Conservation (phyloP, 2,113 vertebrate genomes). For the Actenoides lindsayi region DNA sequence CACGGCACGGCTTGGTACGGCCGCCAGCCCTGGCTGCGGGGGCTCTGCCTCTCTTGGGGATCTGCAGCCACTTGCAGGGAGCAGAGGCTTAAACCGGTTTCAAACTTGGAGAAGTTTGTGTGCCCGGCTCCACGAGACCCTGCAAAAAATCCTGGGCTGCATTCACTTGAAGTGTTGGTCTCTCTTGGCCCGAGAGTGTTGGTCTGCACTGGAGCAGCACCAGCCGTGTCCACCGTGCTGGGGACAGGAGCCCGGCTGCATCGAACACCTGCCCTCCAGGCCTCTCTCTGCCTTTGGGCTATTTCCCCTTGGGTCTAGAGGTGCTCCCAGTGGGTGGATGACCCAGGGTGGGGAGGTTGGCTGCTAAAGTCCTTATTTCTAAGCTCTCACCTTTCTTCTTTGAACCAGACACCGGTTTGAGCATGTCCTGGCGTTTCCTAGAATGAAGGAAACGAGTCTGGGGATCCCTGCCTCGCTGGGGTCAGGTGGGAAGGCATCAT, state of each 20-base stretch:
- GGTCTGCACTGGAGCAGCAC: neutral
- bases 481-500: neutral
- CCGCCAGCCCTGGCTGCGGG: neutral
- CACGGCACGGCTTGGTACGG: rapidly evolving
- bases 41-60: rapidly evolving
- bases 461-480: neutral
- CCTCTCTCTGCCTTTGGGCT: neutral
- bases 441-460: neutral
- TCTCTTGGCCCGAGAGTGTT: neutral
- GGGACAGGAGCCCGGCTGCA: rapidly evolving
- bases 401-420: neutral
- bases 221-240: rapidly evolving
- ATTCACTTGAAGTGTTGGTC: neutral
- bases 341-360: neutral
- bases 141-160: rapidly evolving
- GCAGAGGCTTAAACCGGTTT: neutral
- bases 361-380: neutral
- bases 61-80: neutral
- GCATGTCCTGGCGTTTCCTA: neutral
- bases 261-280: rapidly evolving
- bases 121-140: rapidly evolving
- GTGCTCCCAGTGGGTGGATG: rapidly evolving
- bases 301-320: neutral
- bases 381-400: neutral
- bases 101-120: neutral